A percentile compares a stretch with the other conserved stretches of the same genome.
phyloP scores from a whole-genome alignment of 2,113 vertebrate genomes.

The Apodemus speciosus region DNA sequence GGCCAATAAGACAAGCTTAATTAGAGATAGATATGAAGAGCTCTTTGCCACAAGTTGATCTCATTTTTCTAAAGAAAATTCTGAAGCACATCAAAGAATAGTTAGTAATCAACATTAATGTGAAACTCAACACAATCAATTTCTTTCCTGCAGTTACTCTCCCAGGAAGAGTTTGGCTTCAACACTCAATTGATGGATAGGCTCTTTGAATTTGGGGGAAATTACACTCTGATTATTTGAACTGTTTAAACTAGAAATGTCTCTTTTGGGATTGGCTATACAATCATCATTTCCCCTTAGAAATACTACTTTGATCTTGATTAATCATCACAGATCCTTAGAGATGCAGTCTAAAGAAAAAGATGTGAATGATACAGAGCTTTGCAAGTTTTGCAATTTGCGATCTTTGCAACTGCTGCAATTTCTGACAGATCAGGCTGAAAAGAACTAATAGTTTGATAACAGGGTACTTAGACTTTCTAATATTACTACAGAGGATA shows the following conservation, averaged over 20 bases:
- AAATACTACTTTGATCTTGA: conserved; percentile 41
- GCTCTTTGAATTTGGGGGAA: conserved; percentile 32
- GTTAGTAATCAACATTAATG: conserved; percentile 58
- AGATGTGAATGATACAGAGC: background rate
- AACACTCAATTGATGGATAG: conserved; percentile 19
- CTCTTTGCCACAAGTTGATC: background rate
- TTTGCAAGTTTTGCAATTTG: background rate
- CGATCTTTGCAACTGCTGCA: background rate
- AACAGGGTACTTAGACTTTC: background rate
- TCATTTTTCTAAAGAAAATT: conserved; percentile 54
- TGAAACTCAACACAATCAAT: conserved; percentile 64
- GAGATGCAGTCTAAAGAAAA: background rate
- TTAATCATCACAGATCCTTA: conserved; percentile 4
- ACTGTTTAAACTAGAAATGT: conserved; percentile 44
- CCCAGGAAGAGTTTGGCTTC: conserved; percentile 41
- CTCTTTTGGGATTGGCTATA: conserved; percentile 20
- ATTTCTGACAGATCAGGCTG: background rate
- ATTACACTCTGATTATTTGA: conserved; percentile 49
- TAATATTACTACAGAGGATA: background rate
- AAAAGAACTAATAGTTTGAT: conserved; percentile 24
- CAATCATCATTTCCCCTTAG: background rate
- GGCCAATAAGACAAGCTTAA: conserved; percentile 30
- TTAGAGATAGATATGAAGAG: conserved; percentile 26
- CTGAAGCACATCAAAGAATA: conserved; percentile 28
- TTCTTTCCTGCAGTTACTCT: conserved; percentile 46